Percentiles rank a stretch among this genome's conserved stretches.
Evolutionary conservation across 2,888 invertebrate genomes (phyloP).

Genomic region (Brenthis ino): DNA sequence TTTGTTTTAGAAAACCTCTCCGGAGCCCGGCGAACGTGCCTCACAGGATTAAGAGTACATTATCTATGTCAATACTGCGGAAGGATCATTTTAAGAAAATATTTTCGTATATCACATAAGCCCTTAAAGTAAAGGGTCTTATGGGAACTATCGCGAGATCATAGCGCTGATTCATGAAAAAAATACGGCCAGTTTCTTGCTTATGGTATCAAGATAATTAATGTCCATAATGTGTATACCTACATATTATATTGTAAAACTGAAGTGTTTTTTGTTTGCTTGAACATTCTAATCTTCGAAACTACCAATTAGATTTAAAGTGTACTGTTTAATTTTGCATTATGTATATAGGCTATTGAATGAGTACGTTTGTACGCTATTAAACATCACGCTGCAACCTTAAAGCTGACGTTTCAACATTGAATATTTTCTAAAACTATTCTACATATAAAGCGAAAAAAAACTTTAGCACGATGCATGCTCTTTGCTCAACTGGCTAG

Average conservation of each 20-base stretch:
- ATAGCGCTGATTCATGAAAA: slow-evolving; percentile 44
- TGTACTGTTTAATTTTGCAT: too few species aligned
- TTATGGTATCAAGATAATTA: not conserved
- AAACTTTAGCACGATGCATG: too few species aligned
- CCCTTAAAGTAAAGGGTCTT: slow-evolving; percentile 68
- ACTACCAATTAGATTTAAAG: too few species aligned
- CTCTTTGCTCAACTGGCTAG: not conserved
- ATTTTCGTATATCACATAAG: slow-evolving; percentile 70
- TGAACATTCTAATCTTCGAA: too few species aligned
- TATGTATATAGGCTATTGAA: too few species aligned
- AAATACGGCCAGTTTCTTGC: not conserved
- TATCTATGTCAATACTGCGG: slow-evolving; percentile 75
- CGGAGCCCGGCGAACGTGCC: slow-evolving; percentile 52
- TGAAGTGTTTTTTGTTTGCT: too few species aligned
- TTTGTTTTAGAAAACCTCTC: slow-evolving; percentile 71
- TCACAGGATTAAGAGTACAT: slow-evolving; percentile 61
- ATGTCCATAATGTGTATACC: too few species aligned
- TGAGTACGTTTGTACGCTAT: too few species aligned
- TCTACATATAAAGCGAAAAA: too few species aligned
- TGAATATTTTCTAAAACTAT: too few species aligned
- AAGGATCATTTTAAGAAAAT: slow-evolving; percentile 67
- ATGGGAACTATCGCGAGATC: slow-evolving; percentile 71
- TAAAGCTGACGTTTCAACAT: too few species aligned
- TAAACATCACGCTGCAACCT: too few species aligned
- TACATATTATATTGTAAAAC: not conserved